Conservation (phyloP, 2,113 vertebrate species). For the Odontophorus gujanensis region DNA sequence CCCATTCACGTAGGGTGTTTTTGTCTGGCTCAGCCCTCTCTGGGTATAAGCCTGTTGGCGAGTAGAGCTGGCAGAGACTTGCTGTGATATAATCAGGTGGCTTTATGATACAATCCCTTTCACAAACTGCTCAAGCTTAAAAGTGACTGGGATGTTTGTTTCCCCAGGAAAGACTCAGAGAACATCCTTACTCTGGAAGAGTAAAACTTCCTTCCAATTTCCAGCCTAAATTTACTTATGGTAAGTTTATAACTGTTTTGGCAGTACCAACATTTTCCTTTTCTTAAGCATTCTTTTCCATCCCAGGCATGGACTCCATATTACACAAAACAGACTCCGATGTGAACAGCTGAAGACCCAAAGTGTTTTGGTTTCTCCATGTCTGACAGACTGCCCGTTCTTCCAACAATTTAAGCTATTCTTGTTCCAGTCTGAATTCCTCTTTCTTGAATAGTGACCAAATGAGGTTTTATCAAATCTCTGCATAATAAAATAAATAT, state of each 20-base stretch:
- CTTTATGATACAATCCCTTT: conserved; percentile 42
- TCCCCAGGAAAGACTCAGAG: conserved; percentile 29
- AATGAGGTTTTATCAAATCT: not conserved
- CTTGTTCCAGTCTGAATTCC: not conserved
- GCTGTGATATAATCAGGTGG: conserved; percentile 51
- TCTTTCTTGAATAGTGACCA: not conserved
- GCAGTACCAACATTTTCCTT: not conserved
- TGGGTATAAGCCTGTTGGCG: conserved; percentile 32
- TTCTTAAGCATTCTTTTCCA: not conserved
- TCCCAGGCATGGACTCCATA: not conserved
- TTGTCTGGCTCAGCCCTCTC: conserved; percentile 48
- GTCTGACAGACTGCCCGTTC: not conserved
- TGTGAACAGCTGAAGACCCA: not conserved
- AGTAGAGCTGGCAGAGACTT: conserved; percentile 57
- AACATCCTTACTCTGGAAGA: not conserved
- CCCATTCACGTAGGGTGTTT: not conserved
- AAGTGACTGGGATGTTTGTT: conserved; percentile 30
- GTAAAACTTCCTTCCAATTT: not conserved
- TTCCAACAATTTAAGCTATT: not conserved
- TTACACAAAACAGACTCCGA: not conserved
- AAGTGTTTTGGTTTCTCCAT: not conserved
- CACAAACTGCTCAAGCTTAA: conserved; percentile 28
- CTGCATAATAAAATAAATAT: not conserved
- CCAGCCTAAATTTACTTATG: not conserved
- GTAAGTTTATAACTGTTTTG: not conserved